phyloP scores from a whole-genome alignment of 2,113 vertebrate genomes.

The Chloroceryle aenea region DNA sequence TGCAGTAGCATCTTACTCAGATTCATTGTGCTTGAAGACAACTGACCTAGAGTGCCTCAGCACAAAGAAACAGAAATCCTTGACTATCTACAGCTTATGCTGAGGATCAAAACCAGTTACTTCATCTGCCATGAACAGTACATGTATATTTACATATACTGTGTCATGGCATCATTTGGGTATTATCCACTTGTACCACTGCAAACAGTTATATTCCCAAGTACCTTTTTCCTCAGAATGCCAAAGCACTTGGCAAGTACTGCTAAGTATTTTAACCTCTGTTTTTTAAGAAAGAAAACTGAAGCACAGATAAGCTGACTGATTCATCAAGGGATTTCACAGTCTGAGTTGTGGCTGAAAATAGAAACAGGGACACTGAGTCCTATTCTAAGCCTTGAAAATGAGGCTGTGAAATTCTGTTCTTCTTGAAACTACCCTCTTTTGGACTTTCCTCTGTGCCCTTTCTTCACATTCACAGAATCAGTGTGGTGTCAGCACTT shows the following conservation, averaged over 20 bases:
- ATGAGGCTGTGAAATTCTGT: background rate
- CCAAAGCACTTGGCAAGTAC: background rate
- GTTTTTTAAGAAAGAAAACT: background rate
- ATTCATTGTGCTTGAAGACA: background rate
- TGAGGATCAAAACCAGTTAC: background rate
- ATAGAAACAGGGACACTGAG: background rate
- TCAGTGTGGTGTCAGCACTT: background rate
- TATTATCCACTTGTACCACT: background rate
- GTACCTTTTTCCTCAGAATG: background rate
- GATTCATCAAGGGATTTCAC: background rate
- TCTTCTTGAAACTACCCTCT: background rate
- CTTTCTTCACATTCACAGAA: background rate
- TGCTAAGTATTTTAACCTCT: background rate
- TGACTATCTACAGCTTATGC: background rate
- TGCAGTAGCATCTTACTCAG: background rate
- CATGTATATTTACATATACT: background rate
- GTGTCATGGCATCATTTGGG: background rate
- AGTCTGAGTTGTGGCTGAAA: background rate
- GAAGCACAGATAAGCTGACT: background rate
- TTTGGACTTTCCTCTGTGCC: background rate
- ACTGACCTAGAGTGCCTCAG: background rate
- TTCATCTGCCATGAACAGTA: background rate
- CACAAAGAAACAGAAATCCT: background rate
- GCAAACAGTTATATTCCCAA: background rate
- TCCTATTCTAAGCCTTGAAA: background rate